Base-by-base conservation (phyloP, 1,140 invertebrate genomes). In the Drosophila bipectinata region DNA sequence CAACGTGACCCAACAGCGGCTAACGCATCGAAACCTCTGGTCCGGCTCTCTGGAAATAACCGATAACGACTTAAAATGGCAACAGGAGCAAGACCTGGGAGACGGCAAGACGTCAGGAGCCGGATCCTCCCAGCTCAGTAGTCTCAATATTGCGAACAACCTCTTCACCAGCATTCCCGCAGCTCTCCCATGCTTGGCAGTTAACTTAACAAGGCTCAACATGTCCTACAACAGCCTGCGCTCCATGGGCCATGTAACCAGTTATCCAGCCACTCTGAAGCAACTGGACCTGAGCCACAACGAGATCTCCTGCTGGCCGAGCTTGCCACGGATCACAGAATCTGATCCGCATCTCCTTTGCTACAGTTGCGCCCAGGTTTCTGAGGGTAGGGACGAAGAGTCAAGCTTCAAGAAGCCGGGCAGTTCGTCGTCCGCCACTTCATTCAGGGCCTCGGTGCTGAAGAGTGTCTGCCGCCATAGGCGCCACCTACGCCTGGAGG, bases 241-340 rank as follows among this genome's bases (percentile, higher is more conserved):
- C 45, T 96, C 95, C 0, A 97, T 98, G 95, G 97, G 97, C 10
- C 95, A 97, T 78, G 96, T 99, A 32, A 97, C 96, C 7, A 96
- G 96, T 45, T 98, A 98, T 92, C 98, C 98, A 2, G 94, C 95
- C 39, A 95, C 94, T 48, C 92, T 99, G 1, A 97, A 98, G 72
- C 98, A 98, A 90, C 91, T 99, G 1, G 98, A 99, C 92, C 92
- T 99, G 14, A 98, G 97, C 7, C 96, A 98, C 90, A 99, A 99
- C 92, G 95, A 96, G 89, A 97, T 99, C 53, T 94, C 94, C 1
- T 95, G 95, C 62, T 98, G 97, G 97, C 96, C 97, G 6, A 97
- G 96, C 90, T 91, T 97, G 57, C 96, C 96, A 0, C 96, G 95
- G 68, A 93, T 95, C 0, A 94, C 94, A 39, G 93, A 94, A 7